Evolutionary conservation across 2,888 invertebrate genomes (phyloP), one percentile per base, ranked within the genome.

Genomic region (Drosophila atripex): DNA sequence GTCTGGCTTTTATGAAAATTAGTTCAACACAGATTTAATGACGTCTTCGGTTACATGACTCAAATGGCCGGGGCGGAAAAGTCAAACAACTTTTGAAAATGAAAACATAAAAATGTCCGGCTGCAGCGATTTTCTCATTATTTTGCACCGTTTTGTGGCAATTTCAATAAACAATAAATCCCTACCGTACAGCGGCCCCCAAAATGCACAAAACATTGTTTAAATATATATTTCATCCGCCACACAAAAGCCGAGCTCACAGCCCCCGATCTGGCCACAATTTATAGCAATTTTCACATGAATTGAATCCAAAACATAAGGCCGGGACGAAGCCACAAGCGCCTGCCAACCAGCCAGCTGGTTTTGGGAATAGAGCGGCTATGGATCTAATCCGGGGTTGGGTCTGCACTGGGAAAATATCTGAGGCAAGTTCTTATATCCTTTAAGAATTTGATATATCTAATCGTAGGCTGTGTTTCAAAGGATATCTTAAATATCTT

Each of bases 111-210:
- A 89, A 89, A 80, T 85, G 84, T 87, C 80, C 70, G 79, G 73
- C 80, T 77, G 77, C 76, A 73, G 72, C 78, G 76, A 84, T 82
- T 83, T 88, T 85, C 86, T 86, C 86, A 86, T 88, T 87, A 88
- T 80, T 86, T 88, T 86, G 80, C 85, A 85, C 85, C 88, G 85
- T 88, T 88, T 88, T 88, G 88, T 86, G 88, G 90, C 86, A 88
- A 88, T 88, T 88, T 83, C 88, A 90, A 90, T 89, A 89, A 89
- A 89, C 89, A 90, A 90, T 89, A 89, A 89, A 89, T 89, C 88
- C 89, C 88, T 88, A 84, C 86, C 61, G 65, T 50, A 46, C 35
- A 50, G 28, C 23, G 45, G 35, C 46, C 38, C 45, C 54, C n/a
- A 55, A 46, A 52, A 43, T 38, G 43, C 39, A 35, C 46, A 49